Base-by-base conservation (phyloP, 2,888 invertebrate genomes). In the Brassicogethes aeneus region DNA sequence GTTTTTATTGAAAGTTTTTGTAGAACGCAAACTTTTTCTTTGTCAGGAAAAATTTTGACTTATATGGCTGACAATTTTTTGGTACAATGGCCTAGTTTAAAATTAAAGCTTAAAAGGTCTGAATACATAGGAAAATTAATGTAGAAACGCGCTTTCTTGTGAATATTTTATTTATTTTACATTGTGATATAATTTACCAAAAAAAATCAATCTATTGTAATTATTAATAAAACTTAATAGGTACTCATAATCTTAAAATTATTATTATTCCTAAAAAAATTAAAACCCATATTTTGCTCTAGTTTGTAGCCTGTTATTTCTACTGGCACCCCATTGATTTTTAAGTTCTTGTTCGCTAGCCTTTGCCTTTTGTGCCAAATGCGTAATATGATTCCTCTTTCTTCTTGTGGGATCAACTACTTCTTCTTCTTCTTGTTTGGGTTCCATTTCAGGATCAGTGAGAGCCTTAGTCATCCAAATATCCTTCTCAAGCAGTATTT, bases 221-320 rank as follows among this genome's bases (percentile, higher is more conserved):
- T n/a, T n/a, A n/a, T n/a, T n/a, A n/a, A n/a, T n/a, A n/a, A n/a
- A n/a, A n/a, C n/a, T n/a, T n/a, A n/a, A n/a, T n/a, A n/a, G n/a
- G n/a, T n/a, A n/a, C n/a, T n/a, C n/a, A n/a, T n/a, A n/a, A n/a
- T n/a, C n/a, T n/a, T 23, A 23, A 23, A 23, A 23, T 23, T 7
- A 10, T 13, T 34, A 16, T n/a, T 33, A 37, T 36, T 43, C 37
- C 40, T 10, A 10, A 32, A 32, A 32, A 12, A 32, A 12, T 12
- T 79, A 94, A 72, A 95, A 95, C 34, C 95, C 94, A 74, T 95
- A 95, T 78, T 95, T 95, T 23, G 89, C 85, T 65, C 92, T 87
- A n/a, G 93, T 90, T 67, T 90, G 87, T 60, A 85, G 77, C 54
- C 85, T 80, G 2, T 85, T 84, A 70, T 85, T 79, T 56, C 85